Percentiles rank a stretch among this genome's conserved stretches.
Conservation (phyloP, 2,113 vertebrate genomes). For the Carettochelys insculpta region DNA sequence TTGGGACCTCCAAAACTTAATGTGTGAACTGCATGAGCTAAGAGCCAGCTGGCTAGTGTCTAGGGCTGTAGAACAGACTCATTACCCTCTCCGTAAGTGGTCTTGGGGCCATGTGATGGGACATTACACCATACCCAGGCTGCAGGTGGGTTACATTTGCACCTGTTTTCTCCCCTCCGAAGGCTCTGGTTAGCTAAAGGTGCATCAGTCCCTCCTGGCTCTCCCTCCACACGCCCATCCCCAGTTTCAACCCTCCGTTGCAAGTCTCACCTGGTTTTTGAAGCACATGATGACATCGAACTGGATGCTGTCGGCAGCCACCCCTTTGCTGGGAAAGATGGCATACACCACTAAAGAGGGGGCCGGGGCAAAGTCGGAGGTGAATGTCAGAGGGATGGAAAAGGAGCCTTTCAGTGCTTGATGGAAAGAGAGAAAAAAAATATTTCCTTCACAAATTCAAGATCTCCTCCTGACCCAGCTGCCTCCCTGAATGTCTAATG, state of each 20-base stretch:
- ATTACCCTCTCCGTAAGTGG: no score
- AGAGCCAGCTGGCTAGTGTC: no score
- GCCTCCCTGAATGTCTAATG: not conserved
- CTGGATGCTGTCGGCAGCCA: constrained; percentile 75
- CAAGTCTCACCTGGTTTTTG: constrained; percentile 77
- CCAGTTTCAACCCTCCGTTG: fast-evolving
- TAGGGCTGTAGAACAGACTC: no score
- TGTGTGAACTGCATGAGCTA: no score
- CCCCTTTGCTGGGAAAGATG: constrained; percentile 76
- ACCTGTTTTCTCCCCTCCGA: not conserved
- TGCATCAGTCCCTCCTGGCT: not conserved
- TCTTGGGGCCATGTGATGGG: no score
- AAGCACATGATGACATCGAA: constrained; percentile 84
- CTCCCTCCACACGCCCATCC: not conserved
- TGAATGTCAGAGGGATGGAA: constrained; percentile 77
- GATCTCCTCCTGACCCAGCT: not conserved
- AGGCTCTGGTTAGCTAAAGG: not conserved
- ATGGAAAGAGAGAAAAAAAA: constrained; percentile 16
- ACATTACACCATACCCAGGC: no score
- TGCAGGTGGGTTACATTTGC: not conserved
- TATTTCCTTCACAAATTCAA: not conserved
- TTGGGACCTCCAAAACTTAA: no score
- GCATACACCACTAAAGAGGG: constrained; percentile 79
- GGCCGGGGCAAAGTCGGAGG: constrained; percentile 71
- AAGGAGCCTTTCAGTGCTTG: constrained; percentile 75